Percentiles rank a stretch among this genome's conserved stretches.
These are phyloP conservation scores for Genyomyrus donnyi DNA, from an alignment of 2,113 vertebrate species.

Conservation along the genomic window DNA sequence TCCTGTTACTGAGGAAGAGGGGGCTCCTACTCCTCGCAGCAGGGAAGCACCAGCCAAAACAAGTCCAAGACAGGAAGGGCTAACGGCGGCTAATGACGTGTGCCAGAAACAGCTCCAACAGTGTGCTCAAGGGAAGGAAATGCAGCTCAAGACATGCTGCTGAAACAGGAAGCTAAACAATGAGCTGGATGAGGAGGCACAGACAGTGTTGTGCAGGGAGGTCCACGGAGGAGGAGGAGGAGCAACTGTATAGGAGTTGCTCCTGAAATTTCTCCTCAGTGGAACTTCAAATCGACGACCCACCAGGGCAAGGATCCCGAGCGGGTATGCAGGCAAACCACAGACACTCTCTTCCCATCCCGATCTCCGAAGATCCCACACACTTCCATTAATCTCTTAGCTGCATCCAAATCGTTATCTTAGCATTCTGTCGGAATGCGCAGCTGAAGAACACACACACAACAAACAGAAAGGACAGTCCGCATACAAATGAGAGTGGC, in stretches of 20 bases:
- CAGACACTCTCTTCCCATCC: neutral
- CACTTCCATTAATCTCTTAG: neutral
- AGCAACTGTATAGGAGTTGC: neutral
- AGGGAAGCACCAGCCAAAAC: slow-evolving; percentile 40
- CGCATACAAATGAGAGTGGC: neutral
- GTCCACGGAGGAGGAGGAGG: slow-evolving; percentile 14
- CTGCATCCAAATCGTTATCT: neutral
- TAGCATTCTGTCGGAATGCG: neutral
- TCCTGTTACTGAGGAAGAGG: slow-evolving; percentile 25
- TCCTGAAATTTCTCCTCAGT: neutral
- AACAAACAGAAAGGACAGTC: neutral
- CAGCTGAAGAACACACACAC: neutral
- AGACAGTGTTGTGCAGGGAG: neutral
- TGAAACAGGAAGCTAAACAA: slow-evolving; percentile 59
- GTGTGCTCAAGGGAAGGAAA: slow-evolving; percentile 44
- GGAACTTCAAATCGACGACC: neutral
- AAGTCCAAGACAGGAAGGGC: slow-evolving; percentile 43
- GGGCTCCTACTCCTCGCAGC: slow-evolving; percentile 39
- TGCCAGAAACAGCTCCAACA: slow-evolving; percentile 38
- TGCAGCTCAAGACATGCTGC: slow-evolving; percentile 44
- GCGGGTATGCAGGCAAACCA: neutral
- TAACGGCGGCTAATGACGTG: slow-evolving; percentile 48
- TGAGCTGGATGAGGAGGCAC: slow-evolving; percentile 37
- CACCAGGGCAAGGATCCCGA: neutral
- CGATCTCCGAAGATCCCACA: neutral